Evolutionary conservation across 2,113 vertebrate species (phyloP), one percentile per base, ranked within the genome.

Genomic region (Uria lomvia): DNA sequence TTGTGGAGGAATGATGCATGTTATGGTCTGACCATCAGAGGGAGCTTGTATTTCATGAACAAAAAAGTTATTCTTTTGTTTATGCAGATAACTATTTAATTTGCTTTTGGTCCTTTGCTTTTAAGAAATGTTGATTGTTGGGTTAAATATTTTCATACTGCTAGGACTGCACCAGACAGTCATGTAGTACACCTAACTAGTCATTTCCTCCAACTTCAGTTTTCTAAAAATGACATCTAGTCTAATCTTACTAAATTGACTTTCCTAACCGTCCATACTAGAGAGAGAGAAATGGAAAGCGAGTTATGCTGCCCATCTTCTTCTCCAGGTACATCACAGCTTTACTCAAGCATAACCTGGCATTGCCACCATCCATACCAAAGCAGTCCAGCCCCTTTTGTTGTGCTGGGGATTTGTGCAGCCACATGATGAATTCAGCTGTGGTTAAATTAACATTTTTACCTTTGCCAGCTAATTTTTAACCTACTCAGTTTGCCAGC

Each of bases 1-100:
- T 62, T 67, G 27, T 45, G 49, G 38, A 18, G 77, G 59, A 62
- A 30, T 43, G 53, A 68, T 90, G 58, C 12, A 4, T 5, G 11
- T 53, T 88, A 8, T 11, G 26, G 42, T 88, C n/a, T 94, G 72
- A 45, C 91, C 95, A 84, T 45, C 27, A 66, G 93, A 60, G 88
- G 94, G 96, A 95, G 89, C 93, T 66, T 91, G 27, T 70, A 77
- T 74, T 90, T 92, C 74, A 73, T 27, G 45, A 91, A 84, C 14
- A 49, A 55, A 83, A 78, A 62, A 55, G 23, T 77, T 78, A 38
- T 14, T 75, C 9, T 82, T 53, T 30, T 60, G 38, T 80, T 90
- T 40, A 27, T 15, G 30, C 15, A 71, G 45, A 56, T 27, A 56
- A 34, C 43, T 58, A 30, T 68, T 94, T 78, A 1, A 43, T 72